phyloP scores from a whole-genome alignment of 64 coral and sea anemone species.

The Dendrophyllia cribrosa region DNA sequence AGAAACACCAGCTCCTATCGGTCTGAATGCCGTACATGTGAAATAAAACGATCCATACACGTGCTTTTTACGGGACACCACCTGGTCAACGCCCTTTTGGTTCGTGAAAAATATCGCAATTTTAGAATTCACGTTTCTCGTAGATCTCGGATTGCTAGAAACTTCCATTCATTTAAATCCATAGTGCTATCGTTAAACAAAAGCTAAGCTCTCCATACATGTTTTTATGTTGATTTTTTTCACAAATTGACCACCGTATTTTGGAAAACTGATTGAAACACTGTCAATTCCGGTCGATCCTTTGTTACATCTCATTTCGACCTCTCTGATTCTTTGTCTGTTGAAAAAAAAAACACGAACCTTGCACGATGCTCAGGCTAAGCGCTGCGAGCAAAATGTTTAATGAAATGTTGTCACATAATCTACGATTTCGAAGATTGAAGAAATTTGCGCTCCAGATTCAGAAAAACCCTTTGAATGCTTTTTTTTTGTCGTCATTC shows the following conservation, averaged over 20 bases:
- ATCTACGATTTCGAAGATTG: no score
- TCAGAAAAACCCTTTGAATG: neutral
- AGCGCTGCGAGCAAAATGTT: no score
- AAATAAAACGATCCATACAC: constrained; percentile 22
- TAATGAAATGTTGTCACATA: no score
- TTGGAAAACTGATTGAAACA: constrained; percentile 11
- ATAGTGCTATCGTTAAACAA: no score
- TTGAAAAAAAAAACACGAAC: neutral
- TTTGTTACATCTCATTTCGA: neutral
- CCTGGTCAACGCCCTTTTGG: neutral
- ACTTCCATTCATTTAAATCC: no score
- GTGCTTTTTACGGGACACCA: constrained; percentile 17
- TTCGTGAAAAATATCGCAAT: neutral
- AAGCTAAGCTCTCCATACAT: no score
- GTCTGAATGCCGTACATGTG: neutral
- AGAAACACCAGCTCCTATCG: constrained; percentile 1
- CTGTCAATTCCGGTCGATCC: neutral
- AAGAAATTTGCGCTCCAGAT: no score
- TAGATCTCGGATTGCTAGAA: no score
- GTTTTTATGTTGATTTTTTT: neutral
- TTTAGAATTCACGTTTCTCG: neutral
- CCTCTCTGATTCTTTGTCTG: neutral
- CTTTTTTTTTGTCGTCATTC: neutral
- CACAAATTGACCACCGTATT: neutral
- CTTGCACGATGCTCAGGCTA: no score